Conservation (phyloP, 2,113 vertebrate genomes). For the Cervus canadensis region DNA sequence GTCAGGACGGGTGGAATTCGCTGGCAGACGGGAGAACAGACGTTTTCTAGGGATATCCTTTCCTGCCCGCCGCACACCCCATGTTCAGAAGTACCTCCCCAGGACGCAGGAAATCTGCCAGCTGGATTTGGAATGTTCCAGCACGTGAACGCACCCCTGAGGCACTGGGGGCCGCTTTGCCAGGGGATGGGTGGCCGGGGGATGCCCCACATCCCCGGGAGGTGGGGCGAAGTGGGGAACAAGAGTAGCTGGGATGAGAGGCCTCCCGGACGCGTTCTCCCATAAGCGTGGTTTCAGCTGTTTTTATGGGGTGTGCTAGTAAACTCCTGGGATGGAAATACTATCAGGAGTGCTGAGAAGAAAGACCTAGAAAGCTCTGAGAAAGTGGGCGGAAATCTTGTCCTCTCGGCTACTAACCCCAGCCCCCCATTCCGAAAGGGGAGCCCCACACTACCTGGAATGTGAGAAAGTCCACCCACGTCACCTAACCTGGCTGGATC, state of each 20-base stretch:
- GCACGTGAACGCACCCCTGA: not conserved
- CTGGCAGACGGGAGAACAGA: not conserved
- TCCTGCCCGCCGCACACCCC: not conserved
- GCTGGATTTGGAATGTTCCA: not conserved
- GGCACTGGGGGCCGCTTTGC: not conserved
- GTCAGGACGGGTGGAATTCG: not conserved
- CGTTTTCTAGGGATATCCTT: not conserved
- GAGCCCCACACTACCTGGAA: not conserved
- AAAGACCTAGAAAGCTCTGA: not conserved
- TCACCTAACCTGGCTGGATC: not conserved
- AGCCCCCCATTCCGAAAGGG: not conserved
- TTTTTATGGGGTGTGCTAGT: not conserved
- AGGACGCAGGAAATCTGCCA: not conserved
- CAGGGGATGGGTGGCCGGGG: not conserved
- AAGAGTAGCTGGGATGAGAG: not conserved
- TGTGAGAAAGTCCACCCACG: not conserved
- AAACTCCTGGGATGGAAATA: not conserved
- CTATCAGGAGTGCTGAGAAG: not conserved
- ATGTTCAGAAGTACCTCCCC: not conserved
- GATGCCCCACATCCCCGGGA: not conserved
- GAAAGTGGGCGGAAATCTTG: not conserved
- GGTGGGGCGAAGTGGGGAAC: not conserved
- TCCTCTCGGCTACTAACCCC: not conserved
- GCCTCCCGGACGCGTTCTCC: not conserved
- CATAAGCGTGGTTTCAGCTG: not conserved